phyloP scores from a whole-genome alignment of 2,888 invertebrate genomes.

The Sthenelais limicola region DNA sequence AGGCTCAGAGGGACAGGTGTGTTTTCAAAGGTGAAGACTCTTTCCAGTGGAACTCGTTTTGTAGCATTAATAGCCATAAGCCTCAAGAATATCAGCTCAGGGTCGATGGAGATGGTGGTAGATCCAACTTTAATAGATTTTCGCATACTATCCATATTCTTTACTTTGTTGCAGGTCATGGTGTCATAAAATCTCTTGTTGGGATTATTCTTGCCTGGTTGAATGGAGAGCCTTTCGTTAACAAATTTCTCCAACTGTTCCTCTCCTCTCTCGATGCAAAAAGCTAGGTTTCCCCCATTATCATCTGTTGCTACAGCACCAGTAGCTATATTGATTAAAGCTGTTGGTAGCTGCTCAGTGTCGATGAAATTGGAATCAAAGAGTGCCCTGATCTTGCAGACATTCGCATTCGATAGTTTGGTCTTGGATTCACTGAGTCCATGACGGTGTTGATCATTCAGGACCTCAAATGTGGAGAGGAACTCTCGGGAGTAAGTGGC shows the following conservation, averaged over 20 bases:
- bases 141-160: background rate
- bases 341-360: background rate
- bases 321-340: constrained; percentile 18
- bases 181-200: constrained; percentile 26
- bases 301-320: constrained; percentile 12
- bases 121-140: background rate
- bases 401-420: constrained; percentile 8
- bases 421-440: background rate
- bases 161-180: background rate
- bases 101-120: background rate
- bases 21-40: constrained; percentile 28
- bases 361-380: background rate
- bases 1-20: constrained; percentile 9
- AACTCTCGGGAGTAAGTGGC: constrained; percentile 6
- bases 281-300: background rate
- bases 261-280: background rate
- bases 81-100: constrained; percentile 11
- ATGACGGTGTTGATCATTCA: background rate
- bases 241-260: background rate
- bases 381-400: background rate
- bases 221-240: too few species aligned
- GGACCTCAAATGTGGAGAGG: background rate
- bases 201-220: background rate
- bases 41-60: constrained; percentile 11
- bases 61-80: constrained; percentile 5